Evolutionary conservation across 2,797 vertebrate genomes (phyloP).

Genomic region (Scarus forsteni): DNA sequence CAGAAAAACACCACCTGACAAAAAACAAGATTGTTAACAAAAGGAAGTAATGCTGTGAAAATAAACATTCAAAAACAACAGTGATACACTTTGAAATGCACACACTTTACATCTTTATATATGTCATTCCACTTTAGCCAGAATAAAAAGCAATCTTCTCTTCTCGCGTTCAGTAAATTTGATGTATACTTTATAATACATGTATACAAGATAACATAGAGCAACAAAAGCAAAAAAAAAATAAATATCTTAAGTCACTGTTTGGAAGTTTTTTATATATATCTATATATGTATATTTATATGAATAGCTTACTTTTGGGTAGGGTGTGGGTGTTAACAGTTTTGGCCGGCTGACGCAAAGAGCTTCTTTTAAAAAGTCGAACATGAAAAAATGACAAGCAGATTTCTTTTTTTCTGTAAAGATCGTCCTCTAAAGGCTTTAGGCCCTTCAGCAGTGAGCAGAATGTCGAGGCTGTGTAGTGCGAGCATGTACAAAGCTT

Average conservation of each 20-base stretch:
- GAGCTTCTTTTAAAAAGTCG: conserved; percentile 39
- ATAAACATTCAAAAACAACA: conserved; percentile 73
- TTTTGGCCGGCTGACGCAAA: conserved; percentile 58
- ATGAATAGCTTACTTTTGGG: conserved; percentile 90
- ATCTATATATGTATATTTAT: conserved; percentile 80
- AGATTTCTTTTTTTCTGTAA: background rate
- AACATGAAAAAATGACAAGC: conserved; percentile 29
- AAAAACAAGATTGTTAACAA: conserved; percentile 68
- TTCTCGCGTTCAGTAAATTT: conserved; percentile 72
- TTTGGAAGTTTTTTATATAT: conserved; percentile 77
- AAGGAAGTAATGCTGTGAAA: conserved; percentile 70
- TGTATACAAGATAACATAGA: conserved; percentile 83
- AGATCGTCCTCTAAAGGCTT: conserved; percentile 17
- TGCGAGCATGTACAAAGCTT: conserved; percentile 9
- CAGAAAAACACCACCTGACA: conserved; percentile 43
- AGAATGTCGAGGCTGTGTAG: conserved; percentile 11
- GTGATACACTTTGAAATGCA: conserved; percentile 82
- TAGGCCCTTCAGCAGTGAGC: conserved; percentile 32
- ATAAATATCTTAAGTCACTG: conserved; percentile 95
- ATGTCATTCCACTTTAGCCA: conserved; percentile 78
- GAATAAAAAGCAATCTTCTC: conserved; percentile 74
- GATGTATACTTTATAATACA: conserved; percentile 85
- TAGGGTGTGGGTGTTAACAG: conserved; percentile 81
- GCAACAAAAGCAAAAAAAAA: conserved; percentile 86
- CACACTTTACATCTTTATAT: conserved; percentile 85